Evolutionary conservation across 2,113 vertebrate genomes (phyloP), one percentile per base, ranked within the genome.

Genomic region (Callionymus lyra): DNA sequence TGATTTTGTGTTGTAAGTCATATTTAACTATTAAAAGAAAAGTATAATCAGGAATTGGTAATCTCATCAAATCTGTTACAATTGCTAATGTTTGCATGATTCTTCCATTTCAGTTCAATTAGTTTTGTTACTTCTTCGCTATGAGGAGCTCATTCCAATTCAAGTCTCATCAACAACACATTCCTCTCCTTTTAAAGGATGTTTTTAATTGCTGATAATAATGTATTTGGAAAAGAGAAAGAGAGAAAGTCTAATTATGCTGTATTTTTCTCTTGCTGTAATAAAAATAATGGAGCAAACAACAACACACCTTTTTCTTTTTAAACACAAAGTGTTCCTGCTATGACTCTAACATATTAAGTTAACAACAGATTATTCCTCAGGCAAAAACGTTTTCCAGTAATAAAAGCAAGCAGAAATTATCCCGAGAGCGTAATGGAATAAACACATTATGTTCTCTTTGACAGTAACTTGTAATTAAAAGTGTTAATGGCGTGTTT

Each of bases 261-360:
- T 45, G 15, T 32, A 37, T 31, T 15, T 6, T 32, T 10, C 2
- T 0, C 38, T 38, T 14, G 21, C 21, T 52, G 52, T 41, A 33
- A 43, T 47, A 11, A 31, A n/a, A 45, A 44, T 12, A 11, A 52
- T 4, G 1, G 19, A 16, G 33, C 12, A 19, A 42, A 4, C 21
- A 8, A n/a, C 38, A 10, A 42, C 21, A 9, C 16, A n/a, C 46
- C 15, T 19, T 45, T 16, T 17, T 12, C 21, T 8, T 27, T 27
- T 4, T 27, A 8, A 27, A 27, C 4, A 27, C 21, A 27, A 27
- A 27, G 21, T 27, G 8, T 27, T 27, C 21, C 41, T 50, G 21
- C 37, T 0, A 18, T 58, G 31, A 31, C 39, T 65, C 65, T 65
- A 62, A 49, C 48, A 67, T 62, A 54, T 69, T 67, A 64, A 63